Conservation (phyloP, 64 coral and sea anemone species). For the Stichodactyla mertensii region DNA sequence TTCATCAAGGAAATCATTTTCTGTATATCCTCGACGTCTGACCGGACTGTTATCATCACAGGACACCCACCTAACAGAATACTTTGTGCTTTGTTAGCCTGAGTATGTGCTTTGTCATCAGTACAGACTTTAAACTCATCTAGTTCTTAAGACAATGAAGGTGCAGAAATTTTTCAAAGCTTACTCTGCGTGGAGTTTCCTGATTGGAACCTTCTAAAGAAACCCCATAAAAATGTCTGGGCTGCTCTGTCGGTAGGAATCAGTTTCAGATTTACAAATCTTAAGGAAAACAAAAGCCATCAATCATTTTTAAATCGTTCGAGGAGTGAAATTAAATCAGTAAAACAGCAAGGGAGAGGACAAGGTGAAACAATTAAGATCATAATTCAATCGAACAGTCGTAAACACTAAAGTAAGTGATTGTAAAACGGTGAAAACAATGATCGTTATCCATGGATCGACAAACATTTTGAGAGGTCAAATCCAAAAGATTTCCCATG, state of each 20-base stretch:
- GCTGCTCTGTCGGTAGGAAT: neutral
- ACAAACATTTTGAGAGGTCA: neutral
- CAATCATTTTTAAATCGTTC: neutral
- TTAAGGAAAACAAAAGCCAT: neutral
- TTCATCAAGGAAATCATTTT: neutral
- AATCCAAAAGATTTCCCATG: neutral
- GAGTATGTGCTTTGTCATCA: neutral
- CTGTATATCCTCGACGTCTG: neutral
- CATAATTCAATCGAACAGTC: neutral
- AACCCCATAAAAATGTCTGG: neutral
- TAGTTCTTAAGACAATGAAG: neutral
- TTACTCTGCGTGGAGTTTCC: neutral
- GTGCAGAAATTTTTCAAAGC: neutral
- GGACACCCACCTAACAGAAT: neutral
- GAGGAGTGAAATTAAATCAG: neutral
- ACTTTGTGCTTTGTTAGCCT: neutral
- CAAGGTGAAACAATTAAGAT: neutral
- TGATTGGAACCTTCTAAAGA: neutral
- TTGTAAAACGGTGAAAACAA: constrained; percentile 10
- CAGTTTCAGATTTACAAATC: constrained; percentile 1
- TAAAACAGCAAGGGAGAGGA: constrained; percentile 2
- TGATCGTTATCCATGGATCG: neutral
- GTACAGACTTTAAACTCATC: neutral
- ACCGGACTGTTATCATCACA: neutral
- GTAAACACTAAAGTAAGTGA: neutral